Percentiles rank a stretch among this genome's conserved stretches.
phyloP scores from a whole-genome alignment of 2,113 vertebrate species.

The Heliornis fulica region DNA sequence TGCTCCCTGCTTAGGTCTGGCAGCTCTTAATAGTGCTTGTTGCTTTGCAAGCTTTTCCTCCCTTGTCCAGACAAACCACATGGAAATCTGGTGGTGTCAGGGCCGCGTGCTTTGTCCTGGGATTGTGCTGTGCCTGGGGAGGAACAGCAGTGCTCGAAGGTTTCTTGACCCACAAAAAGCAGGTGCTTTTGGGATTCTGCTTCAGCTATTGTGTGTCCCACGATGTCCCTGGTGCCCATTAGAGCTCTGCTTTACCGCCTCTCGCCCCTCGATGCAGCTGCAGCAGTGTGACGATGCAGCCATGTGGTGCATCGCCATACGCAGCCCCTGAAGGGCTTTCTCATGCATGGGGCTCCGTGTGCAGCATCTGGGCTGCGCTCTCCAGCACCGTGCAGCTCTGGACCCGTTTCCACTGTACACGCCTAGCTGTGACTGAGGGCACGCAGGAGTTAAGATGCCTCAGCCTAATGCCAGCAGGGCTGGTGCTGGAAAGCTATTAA shows the following conservation, averaged over 20 bases:
- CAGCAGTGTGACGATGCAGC: neutral
- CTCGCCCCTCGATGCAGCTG: rapidly evolving
- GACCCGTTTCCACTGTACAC: neutral
- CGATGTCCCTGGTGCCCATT: neutral
- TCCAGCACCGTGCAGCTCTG: neutral
- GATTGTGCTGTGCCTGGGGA: neutral
- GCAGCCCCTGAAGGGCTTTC: neutral
- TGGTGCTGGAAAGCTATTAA: constrained; percentile 40
- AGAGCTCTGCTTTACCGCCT: neutral
- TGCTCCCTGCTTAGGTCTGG: neutral
- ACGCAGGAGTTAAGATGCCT: constrained; percentile 17
- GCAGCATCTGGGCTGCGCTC: neutral
- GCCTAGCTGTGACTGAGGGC: neutral
- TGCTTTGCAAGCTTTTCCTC: neutral
- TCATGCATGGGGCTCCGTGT: rapidly evolving
- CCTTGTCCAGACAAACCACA: neutral
- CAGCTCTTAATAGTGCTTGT: neutral
- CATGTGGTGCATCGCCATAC: no score
- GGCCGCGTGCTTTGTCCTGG: neutral
- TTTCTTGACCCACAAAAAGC: neutral
- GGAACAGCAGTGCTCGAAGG: neutral
- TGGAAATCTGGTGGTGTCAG: neutral
- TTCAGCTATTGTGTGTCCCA: rapidly evolving
- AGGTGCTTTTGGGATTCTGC: neutral
- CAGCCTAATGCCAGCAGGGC: constrained; percentile 27